These are phyloP conservation scores for Drosophila gunungcola DNA, from an alignment of 1,140 invertebrate species.

Conservation along the genomic window DNA sequence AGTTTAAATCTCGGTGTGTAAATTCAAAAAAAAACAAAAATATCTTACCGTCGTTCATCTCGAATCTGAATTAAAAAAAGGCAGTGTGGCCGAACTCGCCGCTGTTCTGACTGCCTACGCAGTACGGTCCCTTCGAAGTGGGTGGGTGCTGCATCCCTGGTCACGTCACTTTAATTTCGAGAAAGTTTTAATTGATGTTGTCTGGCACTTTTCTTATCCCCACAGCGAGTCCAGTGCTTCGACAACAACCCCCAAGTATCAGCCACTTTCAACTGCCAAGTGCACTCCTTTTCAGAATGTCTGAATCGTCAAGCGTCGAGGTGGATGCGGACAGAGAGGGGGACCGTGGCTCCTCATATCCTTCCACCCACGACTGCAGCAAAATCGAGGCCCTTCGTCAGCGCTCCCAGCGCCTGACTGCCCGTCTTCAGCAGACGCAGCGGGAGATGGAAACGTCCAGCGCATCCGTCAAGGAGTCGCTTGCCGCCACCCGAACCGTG, in stretches of 20 bases:
- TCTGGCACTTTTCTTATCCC: neutral
- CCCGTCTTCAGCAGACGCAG: slow-evolving; percentile 48
- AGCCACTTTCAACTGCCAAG: neutral
- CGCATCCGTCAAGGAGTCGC: neutral
- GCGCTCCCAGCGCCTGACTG: slow-evolving; percentile 48
- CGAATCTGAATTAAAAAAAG: neutral
- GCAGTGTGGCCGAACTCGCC: slow-evolving; percentile 5
- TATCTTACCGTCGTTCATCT: slow-evolving; percentile 70
- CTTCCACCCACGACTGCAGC: neutral
- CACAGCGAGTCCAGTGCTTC: neutral
- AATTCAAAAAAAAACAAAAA: slow-evolving; percentile 5
- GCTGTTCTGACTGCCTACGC: slow-evolving; percentile 3
- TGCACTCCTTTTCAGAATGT: slow-evolving; percentile 32
- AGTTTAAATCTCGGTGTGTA: slow-evolving; percentile 1
- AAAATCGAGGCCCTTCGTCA: slow-evolving; percentile 40
- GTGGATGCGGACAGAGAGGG: slow-evolving; percentile 30
- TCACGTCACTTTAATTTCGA: slow-evolving; percentile 12
- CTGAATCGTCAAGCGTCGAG: slow-evolving; percentile 52
- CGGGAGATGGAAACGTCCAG: slow-evolving; percentile 33
- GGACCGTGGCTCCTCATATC: slow-evolving; percentile 14
- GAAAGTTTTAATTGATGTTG: slow-evolving; percentile 17
- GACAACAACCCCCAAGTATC: neutral
- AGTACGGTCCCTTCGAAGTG: slow-evolving; percentile 10
- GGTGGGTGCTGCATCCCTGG: slow-evolving; percentile 8
- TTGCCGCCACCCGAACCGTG: neutral